Base-by-base conservation (phyloP, 2,888 invertebrate genomes). In the Malthinus seriepunctatus region DNA sequence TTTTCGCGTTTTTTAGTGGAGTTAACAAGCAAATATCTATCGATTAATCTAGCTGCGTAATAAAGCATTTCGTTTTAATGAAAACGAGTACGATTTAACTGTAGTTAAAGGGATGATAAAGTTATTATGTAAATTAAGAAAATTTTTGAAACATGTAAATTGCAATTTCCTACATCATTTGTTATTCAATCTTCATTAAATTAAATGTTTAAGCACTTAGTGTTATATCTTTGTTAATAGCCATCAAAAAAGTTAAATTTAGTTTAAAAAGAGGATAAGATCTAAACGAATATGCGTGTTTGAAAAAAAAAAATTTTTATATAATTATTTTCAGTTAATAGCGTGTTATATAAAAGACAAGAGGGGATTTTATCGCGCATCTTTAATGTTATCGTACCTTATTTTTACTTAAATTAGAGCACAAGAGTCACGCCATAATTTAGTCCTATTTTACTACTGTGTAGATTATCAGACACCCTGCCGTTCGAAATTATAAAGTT, bases 331-430 rank as follows among this genome's bases (percentile, higher is more conserved):
- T 59, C 51, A 42, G 37, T 11, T 58, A 55, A 55, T 62, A 52
- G 62, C 62, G 62, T 62, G 62, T 57, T 58, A 62, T 50, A 58
- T 57, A 60, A 58, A 60, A 60, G 63, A 63, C 57, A 57, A 52
- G 55, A 57, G 56, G 51, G 47, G 42, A 52, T 49, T 55, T 60
- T 64, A 64, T 64, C 63, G 47, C 58, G 44, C 56, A 56, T 62
- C 56, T 63, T 56, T 60, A 62, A 53, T 53, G 56, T 54, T 64
- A 64, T 63, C 61, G 52, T 57, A 55, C 54, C 52, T 63, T 63
- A 61, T 61, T 62, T 63, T 59, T 56, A 60, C 60, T 56, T 62
- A 63, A 56, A 60, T 23, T 56, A 52, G 57, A 49, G 47, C 60
- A 56, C 48, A 32, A 48, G 44, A 60, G 57, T 59, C 63, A 63